phyloP scores from a whole-genome alignment of 2,888 invertebrate genomes.

The Lymantria dispar region DNA sequence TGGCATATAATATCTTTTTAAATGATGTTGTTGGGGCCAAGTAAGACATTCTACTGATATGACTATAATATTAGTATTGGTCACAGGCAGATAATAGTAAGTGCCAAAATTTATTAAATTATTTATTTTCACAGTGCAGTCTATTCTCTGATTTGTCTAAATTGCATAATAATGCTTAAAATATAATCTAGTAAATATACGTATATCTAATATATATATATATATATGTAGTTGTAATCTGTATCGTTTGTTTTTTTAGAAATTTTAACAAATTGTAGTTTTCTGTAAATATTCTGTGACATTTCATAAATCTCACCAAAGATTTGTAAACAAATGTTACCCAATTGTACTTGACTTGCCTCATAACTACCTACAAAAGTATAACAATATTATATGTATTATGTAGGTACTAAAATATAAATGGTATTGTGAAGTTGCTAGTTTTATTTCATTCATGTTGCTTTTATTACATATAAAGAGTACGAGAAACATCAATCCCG shows the following conservation, averaged over 20 bases:
- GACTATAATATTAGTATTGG: slow-evolving; percentile 3
- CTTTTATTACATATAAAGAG: too few relatives aligned
- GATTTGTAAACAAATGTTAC: slow-evolving; percentile 22
- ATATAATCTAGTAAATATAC: background rate
- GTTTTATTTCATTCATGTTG: slow-evolving; percentile 8
- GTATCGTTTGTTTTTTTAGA: slow-evolving; percentile 12
- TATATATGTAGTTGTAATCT: background rate
- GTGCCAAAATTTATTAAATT: slow-evolving; percentile 28
- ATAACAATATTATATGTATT: slow-evolving; percentile 22
- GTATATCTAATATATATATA: background rate
- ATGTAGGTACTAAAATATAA: slow-evolving; percentile 23
- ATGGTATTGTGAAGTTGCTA: slow-evolving; percentile 23
- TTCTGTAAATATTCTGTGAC: slow-evolving; percentile 21
- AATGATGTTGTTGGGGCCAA: slow-evolving; percentile 40
- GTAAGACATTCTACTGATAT: slow-evolving; percentile 20
- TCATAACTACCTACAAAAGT: slow-evolving; percentile 37
- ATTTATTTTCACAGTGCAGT: too few relatives aligned
- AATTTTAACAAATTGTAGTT: slow-evolving; percentile 21
- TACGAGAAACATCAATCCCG: too few relatives aligned
- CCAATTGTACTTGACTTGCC: slow-evolving; percentile 27
- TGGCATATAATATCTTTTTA: slow-evolving; percentile 20
- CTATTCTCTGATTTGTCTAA: background rate
- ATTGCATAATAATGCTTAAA: background rate
- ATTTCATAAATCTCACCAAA: slow-evolving; percentile 20
- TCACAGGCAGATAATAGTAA: slow-evolving; percentile 12